Evolutionary conservation across 2,888 invertebrate species (phyloP).

Genomic region (Hirtodrosophila duncani): DNA sequence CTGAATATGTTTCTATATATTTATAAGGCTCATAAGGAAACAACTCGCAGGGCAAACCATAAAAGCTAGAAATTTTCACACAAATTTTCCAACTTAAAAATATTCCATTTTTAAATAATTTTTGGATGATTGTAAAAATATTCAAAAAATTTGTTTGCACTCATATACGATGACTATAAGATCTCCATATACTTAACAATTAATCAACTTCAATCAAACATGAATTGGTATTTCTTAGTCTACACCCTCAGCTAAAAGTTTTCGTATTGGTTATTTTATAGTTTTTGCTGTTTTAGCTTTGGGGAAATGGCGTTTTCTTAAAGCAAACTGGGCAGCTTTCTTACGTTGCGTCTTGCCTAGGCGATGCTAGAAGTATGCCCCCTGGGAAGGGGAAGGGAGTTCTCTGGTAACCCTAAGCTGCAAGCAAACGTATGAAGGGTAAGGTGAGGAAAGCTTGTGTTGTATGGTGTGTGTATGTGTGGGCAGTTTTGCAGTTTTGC

Average conservation of each 20-base stretch:
- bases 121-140: background rate
- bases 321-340: constrained; percentile 53
- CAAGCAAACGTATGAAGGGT: constrained; percentile 26
- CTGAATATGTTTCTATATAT: too few species aligned
- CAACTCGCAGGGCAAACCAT: too few species aligned
- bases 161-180: too few species aligned
- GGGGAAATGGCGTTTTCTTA: constrained; percentile 49
- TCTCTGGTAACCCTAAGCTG: constrained; percentile 59
- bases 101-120: background rate
- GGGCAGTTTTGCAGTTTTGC: constrained; percentile 51
- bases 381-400: too few species aligned
- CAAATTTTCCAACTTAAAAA: too few species aligned
- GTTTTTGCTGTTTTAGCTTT: constrained; percentile 18
- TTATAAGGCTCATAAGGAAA: too few species aligned
- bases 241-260: too few species aligned
- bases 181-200: background rate
- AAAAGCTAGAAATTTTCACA: too few species aligned
- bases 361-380: constrained; percentile 23
- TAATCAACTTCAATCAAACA: constrained; percentile 33
- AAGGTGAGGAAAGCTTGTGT: background rate
- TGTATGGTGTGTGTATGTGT: constrained; percentile 17
- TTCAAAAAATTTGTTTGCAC: background rate
- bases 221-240: too few species aligned
- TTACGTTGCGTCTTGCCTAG: constrained; percentile 23
- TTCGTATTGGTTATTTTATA: constrained; percentile 8